A percentile compares a stretch with the other conserved stretches of the same genome.
These are phyloP conservation scores for Ivindomyrus marchei DNA, from an alignment of 2,113 vertebrate species.

Conservation along the genomic window DNA sequence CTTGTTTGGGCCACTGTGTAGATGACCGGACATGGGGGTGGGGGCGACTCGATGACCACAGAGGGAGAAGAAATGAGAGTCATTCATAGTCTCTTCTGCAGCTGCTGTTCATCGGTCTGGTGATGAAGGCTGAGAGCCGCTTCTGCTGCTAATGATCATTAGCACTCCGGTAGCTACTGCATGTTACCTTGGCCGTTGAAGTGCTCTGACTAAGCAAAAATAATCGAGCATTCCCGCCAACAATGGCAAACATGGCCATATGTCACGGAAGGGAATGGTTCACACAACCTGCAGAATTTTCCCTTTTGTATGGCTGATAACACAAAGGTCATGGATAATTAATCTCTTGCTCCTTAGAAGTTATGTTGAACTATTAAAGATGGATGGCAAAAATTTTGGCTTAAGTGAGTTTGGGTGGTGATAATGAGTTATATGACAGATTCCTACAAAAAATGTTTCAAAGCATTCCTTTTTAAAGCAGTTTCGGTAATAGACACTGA, in stretches of 20 bases:
- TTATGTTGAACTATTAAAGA: neutral
- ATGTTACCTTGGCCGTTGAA: neutral
- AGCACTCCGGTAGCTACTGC: neutral
- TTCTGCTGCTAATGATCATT: neutral
- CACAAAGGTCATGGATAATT: no score
- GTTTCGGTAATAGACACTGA: neutral
- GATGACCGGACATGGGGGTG: neutral
- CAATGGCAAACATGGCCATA: neutral
- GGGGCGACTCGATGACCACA: neutral
- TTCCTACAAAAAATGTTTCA: neutral
- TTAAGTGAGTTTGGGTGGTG: neutral
- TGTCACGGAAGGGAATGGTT: neutral
- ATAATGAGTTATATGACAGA: no score
- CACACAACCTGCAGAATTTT: neutral
- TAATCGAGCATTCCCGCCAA: neutral
- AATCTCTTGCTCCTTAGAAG: no score
- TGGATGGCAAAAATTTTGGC: neutral
- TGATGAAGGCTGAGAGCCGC: neutral
- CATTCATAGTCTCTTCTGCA: neutral
- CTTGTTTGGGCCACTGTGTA: neutral
- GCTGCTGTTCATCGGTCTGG: neutral
- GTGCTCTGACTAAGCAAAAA: neutral
- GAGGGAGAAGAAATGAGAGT: neutral
- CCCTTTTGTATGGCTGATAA: neutral
- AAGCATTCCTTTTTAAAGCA: neutral